Percentiles rank a stretch among this genome's conserved stretches.
phyloP scores from a whole-genome alignment of 2,797 vertebrate genomes.

The Hydrophis major region DNA sequence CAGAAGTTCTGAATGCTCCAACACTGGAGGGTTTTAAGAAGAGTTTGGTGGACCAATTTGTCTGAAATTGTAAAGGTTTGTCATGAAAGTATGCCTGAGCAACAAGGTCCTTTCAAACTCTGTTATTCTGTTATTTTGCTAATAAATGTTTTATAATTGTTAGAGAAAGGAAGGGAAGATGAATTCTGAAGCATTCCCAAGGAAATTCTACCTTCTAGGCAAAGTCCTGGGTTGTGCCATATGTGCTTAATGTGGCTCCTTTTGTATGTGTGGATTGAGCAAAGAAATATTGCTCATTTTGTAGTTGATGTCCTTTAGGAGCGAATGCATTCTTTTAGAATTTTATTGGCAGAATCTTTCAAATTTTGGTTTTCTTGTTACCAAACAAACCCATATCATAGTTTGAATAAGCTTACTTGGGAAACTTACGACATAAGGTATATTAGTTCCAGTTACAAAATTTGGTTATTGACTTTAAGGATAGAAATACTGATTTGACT shows the following conservation, averaged over 20 bases:
- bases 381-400: conserved; percentile 40
- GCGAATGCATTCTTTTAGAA: fast-evolving
- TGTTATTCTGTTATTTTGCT: neutral
- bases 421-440: conserved; percentile 67
- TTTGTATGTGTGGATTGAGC: conserved; percentile 30
- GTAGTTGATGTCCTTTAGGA: conserved; percentile 30
- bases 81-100: neutral
- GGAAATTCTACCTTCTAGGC: neutral
- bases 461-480: conserved; percentile 67
- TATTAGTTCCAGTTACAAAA: conserved; percentile 63
- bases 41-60: neutral
- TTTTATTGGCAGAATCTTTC: neutral
- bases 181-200: neutral
- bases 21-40: neutral
- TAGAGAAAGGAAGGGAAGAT: neutral
- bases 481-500: conserved; percentile 62
- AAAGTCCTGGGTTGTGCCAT: neutral
- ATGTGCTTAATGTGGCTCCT: conserved; percentile 19
- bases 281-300: conserved; percentile 46
- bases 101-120: neutral
- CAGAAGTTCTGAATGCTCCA: neutral
- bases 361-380: conserved; percentile 55
- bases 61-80: neutral
- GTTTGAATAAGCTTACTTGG: conserved; percentile 69
- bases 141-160: neutral